These are phyloP conservation scores for Numida meleagris DNA, from an alignment of 2,113 vertebrate genomes.

Conservation along the genomic window DNA sequence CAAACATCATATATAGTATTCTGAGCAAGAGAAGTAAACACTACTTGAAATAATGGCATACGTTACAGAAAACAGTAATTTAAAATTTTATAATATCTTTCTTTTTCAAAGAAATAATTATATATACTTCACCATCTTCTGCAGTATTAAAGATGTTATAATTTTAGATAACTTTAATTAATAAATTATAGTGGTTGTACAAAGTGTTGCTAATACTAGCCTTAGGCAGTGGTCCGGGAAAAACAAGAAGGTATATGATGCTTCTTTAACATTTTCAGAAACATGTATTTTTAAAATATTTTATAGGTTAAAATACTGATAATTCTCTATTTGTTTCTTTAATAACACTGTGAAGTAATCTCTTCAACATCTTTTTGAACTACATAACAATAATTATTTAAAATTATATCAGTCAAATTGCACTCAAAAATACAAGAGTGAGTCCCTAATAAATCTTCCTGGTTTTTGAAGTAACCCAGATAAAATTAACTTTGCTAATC, in stretches of 20 bases:
- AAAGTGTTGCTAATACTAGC: slow-evolving; percentile 61
- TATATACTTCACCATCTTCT: slow-evolving; percentile 58
- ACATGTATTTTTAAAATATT: slow-evolving; percentile 71
- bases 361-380: slow-evolving; percentile 61
- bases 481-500: slow-evolving; percentile 64
- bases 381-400: slow-evolving; percentile 74
- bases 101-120: slow-evolving; percentile 70
- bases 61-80: slow-evolving; percentile 70
- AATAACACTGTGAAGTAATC: slow-evolving; percentile 68
- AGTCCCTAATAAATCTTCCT: slow-evolving; percentile 66
- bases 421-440: slow-evolving; percentile 42
- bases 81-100: slow-evolving; percentile 63
- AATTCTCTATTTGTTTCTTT: slow-evolving; percentile 74
- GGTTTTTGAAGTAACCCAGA: slow-evolving; percentile 48
- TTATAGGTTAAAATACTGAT: slow-evolving; percentile 71
- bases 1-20: slow-evolving; percentile 22
- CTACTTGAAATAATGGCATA: slow-evolving; percentile 50
- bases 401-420: slow-evolving; percentile 62
- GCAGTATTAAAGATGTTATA: slow-evolving; percentile 66
- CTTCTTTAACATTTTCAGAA: slow-evolving; percentile 57
- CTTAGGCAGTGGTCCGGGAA: slow-evolving; percentile 41
- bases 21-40: slow-evolving; percentile 53
- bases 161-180: slow-evolving; percentile 67
- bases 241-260: neutral
- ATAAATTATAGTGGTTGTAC: slow-evolving; percentile 69